Evolutionary conservation across 2,797 vertebrate species (phyloP), one percentile per base, ranked within the genome.

Genomic region (Buphagus erythrorhynchus): DNA sequence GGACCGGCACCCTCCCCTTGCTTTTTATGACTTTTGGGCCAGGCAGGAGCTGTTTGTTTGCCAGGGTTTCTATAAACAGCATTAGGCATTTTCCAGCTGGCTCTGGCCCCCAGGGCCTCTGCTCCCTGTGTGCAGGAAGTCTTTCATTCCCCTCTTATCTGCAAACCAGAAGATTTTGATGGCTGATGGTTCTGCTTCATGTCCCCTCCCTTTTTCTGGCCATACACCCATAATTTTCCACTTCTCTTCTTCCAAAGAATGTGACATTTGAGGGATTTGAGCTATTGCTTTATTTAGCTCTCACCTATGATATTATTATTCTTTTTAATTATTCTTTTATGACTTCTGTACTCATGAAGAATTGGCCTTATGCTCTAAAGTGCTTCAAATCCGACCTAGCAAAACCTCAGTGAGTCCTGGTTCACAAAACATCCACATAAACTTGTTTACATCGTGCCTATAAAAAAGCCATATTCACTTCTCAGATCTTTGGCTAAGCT

Each of bases 111-210:
- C 38, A 2, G 59, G 78, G 61, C 49, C 65, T 36, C 45, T 67
- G 77, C 61, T 92, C 57, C 72, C 65, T 82, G 33, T 81, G 80
- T 54, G 67, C 91, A 88, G 90, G 81, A 95, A 92, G 68, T 75
- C 93, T 92, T 94, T 86, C 69, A 87, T 92, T 95, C 86, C 77
- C 62, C 31, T 89, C 91, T 94, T 91, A 93, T 94, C 95, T 82
- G 45, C 65, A 91, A 61, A 84, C 40, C 67, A 88, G 90, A 69
- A 92, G 72, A 93, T 77, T 77, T 46, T 94, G 72, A 81, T 65
- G 72, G 68, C 33, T 90, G 86, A 79, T 88, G 48, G 33, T 49
- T 83, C 81, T 36, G 38, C 74, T 88, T 36, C 29, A 2, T 22
- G 42, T 52, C 29, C 62, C 31, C 75, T 93, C 79, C 87, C 33